phyloP scores from a whole-genome alignment of 2,888 invertebrate genomes.

The Hymenopus coronatus region DNA sequence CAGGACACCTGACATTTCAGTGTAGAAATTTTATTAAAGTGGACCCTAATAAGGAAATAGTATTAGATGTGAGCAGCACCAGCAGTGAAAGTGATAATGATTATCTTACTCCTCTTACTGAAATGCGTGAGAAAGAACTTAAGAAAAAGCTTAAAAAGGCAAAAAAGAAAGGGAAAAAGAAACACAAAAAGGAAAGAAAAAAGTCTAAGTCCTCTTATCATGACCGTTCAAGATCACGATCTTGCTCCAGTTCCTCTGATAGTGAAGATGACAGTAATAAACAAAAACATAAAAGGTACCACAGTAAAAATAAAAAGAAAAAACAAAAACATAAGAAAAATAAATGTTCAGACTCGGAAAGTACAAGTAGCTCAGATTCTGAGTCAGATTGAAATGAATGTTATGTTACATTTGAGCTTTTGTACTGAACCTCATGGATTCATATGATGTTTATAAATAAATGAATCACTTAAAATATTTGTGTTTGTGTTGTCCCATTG shows the following conservation, averaged over 20 bases:
- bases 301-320: constrained; percentile 46
- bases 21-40: constrained; percentile 93
- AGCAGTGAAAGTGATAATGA: constrained; percentile 84
- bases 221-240: constrained; percentile 38
- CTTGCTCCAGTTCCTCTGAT: constrained; percentile 41
- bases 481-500: too few species aligned
- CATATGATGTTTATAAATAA: too few species aligned
- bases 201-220: constrained; percentile 37
- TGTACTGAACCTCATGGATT: background rate
- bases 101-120: constrained; percentile 79
- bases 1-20: constrained; percentile 93
- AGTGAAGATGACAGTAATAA: constrained; percentile 37
- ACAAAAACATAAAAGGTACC: constrained; percentile 38
- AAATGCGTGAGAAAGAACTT: constrained; percentile 73
- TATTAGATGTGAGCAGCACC: constrained; percentile 91
- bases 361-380: constrained; percentile 18
- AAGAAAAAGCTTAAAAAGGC: constrained; percentile 64
- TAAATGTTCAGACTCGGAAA: background rate
- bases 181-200: constrained; percentile 45
- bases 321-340: constrained; percentile 37
- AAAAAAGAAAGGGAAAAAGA: constrained; percentile 58
- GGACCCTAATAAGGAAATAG: constrained; percentile 89
- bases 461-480: too few species aligned
- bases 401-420: background rate
- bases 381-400: background rate